A percentile compares a stretch with the other conserved stretches of the same genome.
Evolutionary conservation across 2,113 vertebrate genomes (phyloP).

Genomic region (Panthera tigris): DNA sequence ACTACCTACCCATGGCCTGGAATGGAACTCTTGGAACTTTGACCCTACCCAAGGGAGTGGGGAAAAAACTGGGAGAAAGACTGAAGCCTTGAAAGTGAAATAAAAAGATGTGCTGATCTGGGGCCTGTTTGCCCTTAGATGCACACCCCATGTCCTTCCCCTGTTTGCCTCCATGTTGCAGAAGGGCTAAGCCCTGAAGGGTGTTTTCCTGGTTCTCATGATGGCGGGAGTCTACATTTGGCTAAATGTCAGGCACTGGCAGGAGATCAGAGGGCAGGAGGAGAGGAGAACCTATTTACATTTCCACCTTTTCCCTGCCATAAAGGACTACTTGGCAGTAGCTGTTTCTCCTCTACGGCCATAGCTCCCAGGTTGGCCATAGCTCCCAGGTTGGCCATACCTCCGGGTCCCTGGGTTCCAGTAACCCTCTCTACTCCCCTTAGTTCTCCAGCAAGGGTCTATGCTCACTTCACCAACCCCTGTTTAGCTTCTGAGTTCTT

Average conservation of each 20-base stretch:
- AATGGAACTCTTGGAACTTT: not conserved
- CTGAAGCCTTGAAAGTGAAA: not conserved
- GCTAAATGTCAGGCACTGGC: not conserved
- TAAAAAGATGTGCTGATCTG: not conserved
- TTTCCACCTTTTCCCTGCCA: not conserved
- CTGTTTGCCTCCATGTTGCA: not conserved
- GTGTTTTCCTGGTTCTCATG: not conserved
- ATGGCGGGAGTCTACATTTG: not conserved
- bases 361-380: not conserved
- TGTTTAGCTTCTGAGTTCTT: not conserved
- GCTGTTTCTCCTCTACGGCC: not conserved
- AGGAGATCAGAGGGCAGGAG: not conserved
- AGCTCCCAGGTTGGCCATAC: not conserved
- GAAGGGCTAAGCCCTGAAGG: too few species aligned
- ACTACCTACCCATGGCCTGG: not conserved
- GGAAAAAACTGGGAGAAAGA: not conserved
- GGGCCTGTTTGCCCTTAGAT: not conserved
- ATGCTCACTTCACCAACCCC: not conserved
- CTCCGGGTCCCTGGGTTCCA: not conserved
- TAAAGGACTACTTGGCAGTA: not conserved
- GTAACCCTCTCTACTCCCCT: not conserved
- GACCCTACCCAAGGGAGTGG: not conserved
- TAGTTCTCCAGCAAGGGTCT: not conserved
- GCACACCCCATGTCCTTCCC: not conserved
- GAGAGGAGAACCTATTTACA: not conserved